Conservation (phyloP, 2,113 vertebrate species). For the Gavia stellata region DNA sequence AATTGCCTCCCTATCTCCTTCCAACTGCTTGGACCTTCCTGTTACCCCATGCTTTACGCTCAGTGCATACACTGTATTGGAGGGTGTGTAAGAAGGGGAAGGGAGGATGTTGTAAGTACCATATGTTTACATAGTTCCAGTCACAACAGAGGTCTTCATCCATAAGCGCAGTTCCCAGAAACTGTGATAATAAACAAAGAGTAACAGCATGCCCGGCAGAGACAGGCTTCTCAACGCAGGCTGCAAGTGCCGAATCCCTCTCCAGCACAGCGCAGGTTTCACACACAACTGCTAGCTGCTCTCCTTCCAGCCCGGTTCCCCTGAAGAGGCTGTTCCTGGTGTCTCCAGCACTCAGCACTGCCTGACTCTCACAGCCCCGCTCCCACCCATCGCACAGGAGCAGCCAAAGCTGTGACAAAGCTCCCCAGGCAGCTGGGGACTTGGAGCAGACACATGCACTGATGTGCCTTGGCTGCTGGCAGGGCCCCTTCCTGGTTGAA, state of each 20-base stretch:
- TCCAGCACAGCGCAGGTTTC: not conserved
- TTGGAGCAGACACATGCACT: not conserved
- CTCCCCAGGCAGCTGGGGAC: not conserved
- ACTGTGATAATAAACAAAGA: not conserved
- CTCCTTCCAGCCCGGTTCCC: not conserved
- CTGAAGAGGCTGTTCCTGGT: not conserved
- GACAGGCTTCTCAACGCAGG: not conserved
- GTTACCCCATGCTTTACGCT: not conserved
- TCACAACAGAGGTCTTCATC: not conserved
- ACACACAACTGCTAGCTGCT: not conserved
- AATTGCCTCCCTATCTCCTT: not conserved
- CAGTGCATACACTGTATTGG: too few species aligned
- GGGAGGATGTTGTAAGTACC: not conserved
- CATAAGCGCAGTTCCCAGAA: not conserved
- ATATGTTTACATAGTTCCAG: not conserved
- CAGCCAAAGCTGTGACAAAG: not conserved
- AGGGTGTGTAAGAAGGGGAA: not conserved
- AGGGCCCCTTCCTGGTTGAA: not conserved
- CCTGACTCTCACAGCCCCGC: not conserved
- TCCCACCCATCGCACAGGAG: not conserved
- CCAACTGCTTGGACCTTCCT: not conserved
- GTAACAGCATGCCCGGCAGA: not conserved
- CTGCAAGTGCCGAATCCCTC: fast-evolving
- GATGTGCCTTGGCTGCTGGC: fast-evolving
- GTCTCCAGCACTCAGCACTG: not conserved